Evolutionary conservation across 2,797 vertebrate genomes (phyloP).

Genomic region (Nannoperca australis): DNA sequence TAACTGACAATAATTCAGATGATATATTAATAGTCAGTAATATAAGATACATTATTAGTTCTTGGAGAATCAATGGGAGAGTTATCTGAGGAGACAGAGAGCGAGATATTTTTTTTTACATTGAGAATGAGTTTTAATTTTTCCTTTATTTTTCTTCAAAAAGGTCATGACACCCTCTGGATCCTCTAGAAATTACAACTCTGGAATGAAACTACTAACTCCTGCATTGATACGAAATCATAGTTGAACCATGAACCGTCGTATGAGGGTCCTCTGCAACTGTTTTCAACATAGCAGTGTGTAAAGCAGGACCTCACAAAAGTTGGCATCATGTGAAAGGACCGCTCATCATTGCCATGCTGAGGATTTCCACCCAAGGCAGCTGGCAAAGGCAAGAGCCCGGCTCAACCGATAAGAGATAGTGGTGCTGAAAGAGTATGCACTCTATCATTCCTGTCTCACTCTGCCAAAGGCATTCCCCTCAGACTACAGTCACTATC

Average conservation of each 20-base stretch:
- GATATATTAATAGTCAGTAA: not conserved
- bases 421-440: slow-evolving; percentile 47
- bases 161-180: slow-evolving; percentile 4
- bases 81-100: not conserved
- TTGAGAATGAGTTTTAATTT: not conserved
- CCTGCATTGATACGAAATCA: slow-evolving; percentile 16
- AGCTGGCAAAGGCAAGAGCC: slow-evolving; percentile 34
- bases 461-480: slow-evolving; percentile 62
- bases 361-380: slow-evolving; percentile 43
- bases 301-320: slow-evolving; percentile 16
- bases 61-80: not conserved
- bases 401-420: slow-evolving; percentile 49
- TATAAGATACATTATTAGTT: not conserved
- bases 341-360: slow-evolving; percentile 14
- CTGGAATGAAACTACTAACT: slow-evolving; percentile 11
- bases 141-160: not conserved
- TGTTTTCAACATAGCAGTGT: not conserved
- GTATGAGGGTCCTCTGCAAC: not conserved
- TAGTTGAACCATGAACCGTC: slow-evolving; percentile 13
- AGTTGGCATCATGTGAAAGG: slow-evolving; percentile 3
- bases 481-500: slow-evolving; percentile 56
- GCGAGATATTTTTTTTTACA: not conserved
- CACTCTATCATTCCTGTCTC: slow-evolving; percentile 41
- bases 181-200: slow-evolving; percentile 20
- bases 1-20: not conserved